Conservation (phyloP, 2,888 invertebrate species). For the Drosophila yooni region DNA sequence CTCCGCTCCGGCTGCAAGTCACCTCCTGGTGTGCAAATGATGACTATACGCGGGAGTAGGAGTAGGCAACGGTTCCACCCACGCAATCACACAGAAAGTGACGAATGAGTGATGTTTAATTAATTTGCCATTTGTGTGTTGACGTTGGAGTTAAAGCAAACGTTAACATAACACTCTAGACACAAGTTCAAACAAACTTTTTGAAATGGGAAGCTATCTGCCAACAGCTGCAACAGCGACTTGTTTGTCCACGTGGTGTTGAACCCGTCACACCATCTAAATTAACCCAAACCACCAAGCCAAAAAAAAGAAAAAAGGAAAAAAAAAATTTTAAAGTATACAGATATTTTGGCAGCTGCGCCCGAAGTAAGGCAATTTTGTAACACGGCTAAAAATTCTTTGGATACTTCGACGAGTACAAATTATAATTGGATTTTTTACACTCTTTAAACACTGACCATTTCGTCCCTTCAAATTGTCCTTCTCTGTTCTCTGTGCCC, state of each 20-base stretch:
- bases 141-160: constrained; percentile 25
- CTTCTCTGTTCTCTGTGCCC: background rate
- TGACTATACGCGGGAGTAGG: background rate
- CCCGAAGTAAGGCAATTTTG: constrained; percentile 49
- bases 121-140: constrained; percentile 49
- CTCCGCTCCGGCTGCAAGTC: background rate
- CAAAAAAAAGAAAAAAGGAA: background rate
- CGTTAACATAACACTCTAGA: constrained; percentile 25
- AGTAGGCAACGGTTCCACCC: background rate
- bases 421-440: constrained; percentile 54
- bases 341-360: constrained; percentile 52
- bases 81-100: constrained; percentile 29
- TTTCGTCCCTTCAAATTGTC: constrained; percentile 33
- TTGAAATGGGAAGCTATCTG: constrained; percentile 3
- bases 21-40: constrained; percentile 23
- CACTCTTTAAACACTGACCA: constrained; percentile 31
- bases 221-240: constrained; percentile 36
- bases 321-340: constrained; percentile 37
- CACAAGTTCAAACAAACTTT: constrained; percentile 32
- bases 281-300: background rate
- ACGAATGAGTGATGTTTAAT: constrained; percentile 72
- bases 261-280: background rate
- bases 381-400: constrained; percentile 35
- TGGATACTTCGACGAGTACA: constrained; percentile 3
- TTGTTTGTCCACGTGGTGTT: constrained; percentile 35